These are phyloP conservation scores for Bothrops jararaca DNA, from an alignment of 2,113 vertebrate genomes.

Conservation along the genomic window DNA sequence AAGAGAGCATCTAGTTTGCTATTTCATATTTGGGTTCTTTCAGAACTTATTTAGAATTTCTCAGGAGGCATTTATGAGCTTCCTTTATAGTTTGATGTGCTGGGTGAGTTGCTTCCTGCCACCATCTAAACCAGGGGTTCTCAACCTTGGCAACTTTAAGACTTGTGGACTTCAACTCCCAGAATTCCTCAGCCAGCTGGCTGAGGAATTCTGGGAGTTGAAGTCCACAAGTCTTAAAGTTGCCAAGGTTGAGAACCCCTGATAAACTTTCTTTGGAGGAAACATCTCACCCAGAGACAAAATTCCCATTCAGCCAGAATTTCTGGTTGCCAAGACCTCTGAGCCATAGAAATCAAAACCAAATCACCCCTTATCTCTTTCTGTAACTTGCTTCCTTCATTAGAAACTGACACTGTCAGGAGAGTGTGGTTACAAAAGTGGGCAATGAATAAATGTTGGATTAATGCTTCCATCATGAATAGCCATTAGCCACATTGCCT, in stretches of 20 bases:
- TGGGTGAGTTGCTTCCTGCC: neutral
- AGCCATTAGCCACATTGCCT: neutral
- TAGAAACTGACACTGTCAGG: neutral
- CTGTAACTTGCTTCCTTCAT: neutral
- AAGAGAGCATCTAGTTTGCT: neutral
- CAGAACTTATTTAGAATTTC: neutral
- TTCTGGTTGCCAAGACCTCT: neutral
- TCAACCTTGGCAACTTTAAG: too few relatives aligned
- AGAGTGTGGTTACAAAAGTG: neutral
- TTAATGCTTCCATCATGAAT: neutral
- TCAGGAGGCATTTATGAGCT: neutral
- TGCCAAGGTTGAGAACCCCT: too few relatives aligned
- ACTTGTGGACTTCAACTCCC: too few relatives aligned
- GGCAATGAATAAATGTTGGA: neutral
- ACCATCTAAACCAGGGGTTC: too few relatives aligned
- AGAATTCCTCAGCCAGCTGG: too few relatives aligned
- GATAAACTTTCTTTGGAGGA: neutral
- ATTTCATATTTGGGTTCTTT: neutral
- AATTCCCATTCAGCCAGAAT: neutral
- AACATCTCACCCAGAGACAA: neutral
- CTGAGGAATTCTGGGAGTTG: too few relatives aligned
- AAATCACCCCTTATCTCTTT: neutral
- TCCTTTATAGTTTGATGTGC: neutral
- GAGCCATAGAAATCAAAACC: neutral
- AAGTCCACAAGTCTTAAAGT: too few relatives aligned